These are phyloP conservation scores for Gallinago paraguaiae DNA, from an alignment of 2,113 vertebrate species.

Conservation along the genomic window DNA sequence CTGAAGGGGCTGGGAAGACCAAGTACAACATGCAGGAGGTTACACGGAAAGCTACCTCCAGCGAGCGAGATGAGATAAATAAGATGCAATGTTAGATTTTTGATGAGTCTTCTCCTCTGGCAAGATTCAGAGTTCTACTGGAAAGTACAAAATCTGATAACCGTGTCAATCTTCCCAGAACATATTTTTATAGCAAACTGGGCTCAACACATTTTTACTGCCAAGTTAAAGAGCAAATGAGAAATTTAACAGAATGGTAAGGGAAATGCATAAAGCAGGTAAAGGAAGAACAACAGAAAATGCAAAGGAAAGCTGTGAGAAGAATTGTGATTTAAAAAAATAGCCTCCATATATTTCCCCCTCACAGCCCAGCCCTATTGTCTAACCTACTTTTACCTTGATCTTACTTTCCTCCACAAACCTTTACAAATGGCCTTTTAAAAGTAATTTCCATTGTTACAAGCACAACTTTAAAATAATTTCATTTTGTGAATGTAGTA, in stretches of 20 bases:
- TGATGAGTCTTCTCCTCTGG: neutral
- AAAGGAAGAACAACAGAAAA: neutral
- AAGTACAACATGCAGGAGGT: neutral
- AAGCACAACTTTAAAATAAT: neutral
- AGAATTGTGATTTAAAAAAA: neutral
- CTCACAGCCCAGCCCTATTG: neutral
- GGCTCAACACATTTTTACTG: neutral
- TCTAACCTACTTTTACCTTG: neutral
- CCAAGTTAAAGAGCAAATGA: neutral
- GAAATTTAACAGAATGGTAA: slow-evolving; percentile 2
- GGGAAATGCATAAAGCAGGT: neutral
- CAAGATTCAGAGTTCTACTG: neutral
- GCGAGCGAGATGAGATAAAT: neutral
- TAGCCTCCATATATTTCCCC: neutral
- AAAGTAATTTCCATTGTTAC: neutral
- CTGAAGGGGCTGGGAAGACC: neutral
- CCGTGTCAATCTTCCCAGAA: neutral
- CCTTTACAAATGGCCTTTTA: neutral
- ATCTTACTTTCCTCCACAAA: neutral
- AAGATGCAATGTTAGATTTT: neutral
- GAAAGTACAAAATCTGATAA: neutral
- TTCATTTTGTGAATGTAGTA: neutral
- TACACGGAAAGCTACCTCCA: neutral
- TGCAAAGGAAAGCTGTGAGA: neutral
- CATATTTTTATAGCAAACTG: neutral